Base-by-base conservation (phyloP, 2,113 vertebrate genomes). In the Coptodon bakossiorum region DNA sequence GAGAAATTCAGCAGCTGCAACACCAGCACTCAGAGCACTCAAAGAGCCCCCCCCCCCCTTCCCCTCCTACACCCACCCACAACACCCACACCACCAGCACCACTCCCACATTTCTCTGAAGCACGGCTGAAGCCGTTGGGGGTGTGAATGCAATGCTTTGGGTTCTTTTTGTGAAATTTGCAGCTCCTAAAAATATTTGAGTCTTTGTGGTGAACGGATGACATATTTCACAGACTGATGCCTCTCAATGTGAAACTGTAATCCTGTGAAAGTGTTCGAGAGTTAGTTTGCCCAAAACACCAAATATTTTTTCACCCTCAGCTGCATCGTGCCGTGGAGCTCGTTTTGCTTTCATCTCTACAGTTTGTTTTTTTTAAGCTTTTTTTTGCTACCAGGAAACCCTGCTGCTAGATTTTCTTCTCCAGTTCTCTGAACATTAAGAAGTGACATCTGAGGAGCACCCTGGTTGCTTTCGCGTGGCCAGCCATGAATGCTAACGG, bases 1-100 rank as follows among this genome's bases (percentile, higher is more conserved):
- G 95, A 96, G 96, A 96, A 95, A 89, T 85, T 82, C 68, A 90
- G 92, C 95, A 96, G 93, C 96, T 96, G 96, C 94, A 91, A 61
- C 90, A 88, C 86, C 88, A 84, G 89, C 81, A 80, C 83, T 79
- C 68, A 84, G 83, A 90, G 90, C 85, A 85, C 87, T 90, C 89
- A 90, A 91, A 92, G 53, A 93, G 81, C 88, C 54, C 84, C 76
- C 38, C 79, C 40, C 3, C 12, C 17, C 24, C 56, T 1, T 3
- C 38, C 81, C 6, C 84, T 6, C 17, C 43, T 22, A 45, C 87
- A 71, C 73, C 80, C 90, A 84, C 92, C 82, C 91, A 91, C 90
- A 50, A 27, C 86, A 89, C 83, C 88, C 87, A 83, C 84, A 59
- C 66, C 81, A 22, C 43, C 84, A 84, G 61, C 88, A 78, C 90